These are phyloP conservation scores for Helostoma temminkii DNA, from an alignment of 2,797 vertebrate species.

Conservation along the genomic window DNA sequence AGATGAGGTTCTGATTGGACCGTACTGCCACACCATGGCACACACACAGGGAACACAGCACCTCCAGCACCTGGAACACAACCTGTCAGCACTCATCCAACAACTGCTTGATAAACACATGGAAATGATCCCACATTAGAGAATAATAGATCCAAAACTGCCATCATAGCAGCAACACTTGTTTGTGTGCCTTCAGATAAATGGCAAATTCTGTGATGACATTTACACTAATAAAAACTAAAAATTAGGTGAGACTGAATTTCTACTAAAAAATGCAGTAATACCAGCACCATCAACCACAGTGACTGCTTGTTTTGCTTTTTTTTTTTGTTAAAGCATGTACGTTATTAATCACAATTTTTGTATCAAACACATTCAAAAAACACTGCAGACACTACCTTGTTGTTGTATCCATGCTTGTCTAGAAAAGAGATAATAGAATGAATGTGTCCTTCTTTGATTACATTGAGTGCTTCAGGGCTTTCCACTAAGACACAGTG, in stretches of 20 bases:
- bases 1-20: conserved; percentile 96
- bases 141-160: conserved; percentile 2
- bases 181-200: background rate
- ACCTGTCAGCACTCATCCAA: conserved; percentile 48
- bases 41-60: conserved; percentile 94
- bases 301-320: background rate
- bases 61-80: conserved; percentile 91
- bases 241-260: background rate
- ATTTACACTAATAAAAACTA: background rate
- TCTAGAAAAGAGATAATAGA: conserved; percentile 94
- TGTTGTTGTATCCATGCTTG: conserved; percentile 93
- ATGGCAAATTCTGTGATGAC: background rate
- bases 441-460: conserved; percentile 94
- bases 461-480: conserved; percentile 93
- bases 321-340: background rate
- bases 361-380: background rate
- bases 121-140: conserved; percentile 20
- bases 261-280: conserved; percentile 1
- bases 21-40: conserved; percentile 94
- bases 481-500: conserved; percentile 95
- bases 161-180: background rate
- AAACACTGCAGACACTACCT: conserved; percentile 78
- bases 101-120: conserved; percentile 39
- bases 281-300: background rate
- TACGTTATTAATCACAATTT: background rate